Conservation (phyloP, 1,140 invertebrate genomes). For the Bathynomus jamesi region DNA sequence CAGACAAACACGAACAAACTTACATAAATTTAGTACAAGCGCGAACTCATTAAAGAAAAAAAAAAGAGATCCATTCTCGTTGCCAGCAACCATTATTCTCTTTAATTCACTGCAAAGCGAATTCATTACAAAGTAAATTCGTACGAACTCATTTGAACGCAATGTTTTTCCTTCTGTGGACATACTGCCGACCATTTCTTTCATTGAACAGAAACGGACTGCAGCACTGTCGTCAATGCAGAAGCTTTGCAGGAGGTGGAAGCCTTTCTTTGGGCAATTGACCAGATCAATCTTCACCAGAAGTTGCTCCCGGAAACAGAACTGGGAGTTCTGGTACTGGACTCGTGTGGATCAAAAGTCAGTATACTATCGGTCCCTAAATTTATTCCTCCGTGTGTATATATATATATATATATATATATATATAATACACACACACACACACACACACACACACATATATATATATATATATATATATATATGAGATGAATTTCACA, state of each 20-base stretch:
- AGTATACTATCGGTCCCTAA: slow-evolving; percentile 17
- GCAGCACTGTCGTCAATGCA: slow-evolving; percentile 25
- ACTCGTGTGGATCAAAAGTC: slow-evolving; percentile 40
- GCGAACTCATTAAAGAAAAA: too few relatives aligned
- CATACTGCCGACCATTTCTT: background rate
- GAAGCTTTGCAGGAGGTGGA: slow-evolving; percentile 46
- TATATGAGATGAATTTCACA: too few relatives aligned
- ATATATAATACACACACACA: too few relatives aligned
- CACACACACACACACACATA: too few relatives aligned
- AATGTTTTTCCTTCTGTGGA: background rate
- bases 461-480: too few relatives aligned
- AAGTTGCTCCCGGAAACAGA: slow-evolving; percentile 39
- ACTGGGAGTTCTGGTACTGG: slow-evolving; percentile 40
- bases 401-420: too few relatives aligned
- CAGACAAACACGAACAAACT: too few relatives aligned
- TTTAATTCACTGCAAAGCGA: background rate
- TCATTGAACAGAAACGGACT: slow-evolving; percentile 23
- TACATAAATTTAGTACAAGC: too few relatives aligned
- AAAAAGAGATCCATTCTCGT: background rate
- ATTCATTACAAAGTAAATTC: background rate
- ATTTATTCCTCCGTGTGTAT: too few relatives aligned
- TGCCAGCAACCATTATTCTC: background rate
- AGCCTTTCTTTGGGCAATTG: slow-evolving; percentile 47
- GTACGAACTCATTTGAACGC: background rate
- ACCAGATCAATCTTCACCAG: slow-evolving; percentile 44